These are phyloP conservation scores for Luehdorfia chinensis DNA, from an alignment of 1,140 invertebrate genomes.

Conservation along the genomic window DNA sequence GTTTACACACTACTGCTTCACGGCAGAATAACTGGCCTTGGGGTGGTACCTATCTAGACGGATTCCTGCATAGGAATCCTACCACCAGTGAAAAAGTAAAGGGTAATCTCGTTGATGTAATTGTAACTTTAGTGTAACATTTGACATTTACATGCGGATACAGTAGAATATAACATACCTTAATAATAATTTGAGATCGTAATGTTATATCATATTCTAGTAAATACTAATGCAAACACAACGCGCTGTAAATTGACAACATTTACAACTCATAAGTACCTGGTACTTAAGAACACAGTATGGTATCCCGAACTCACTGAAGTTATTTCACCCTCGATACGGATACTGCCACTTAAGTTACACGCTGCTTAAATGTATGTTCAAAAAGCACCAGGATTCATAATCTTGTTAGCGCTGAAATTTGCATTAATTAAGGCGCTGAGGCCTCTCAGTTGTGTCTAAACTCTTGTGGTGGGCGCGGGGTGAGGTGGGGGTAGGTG, in stretches of 20 bases:
- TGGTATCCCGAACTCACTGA: not conserved
- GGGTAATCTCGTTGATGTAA: no score
- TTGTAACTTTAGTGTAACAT: no score
- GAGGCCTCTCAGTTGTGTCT: constrained; percentile 57
- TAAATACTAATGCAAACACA: no score
- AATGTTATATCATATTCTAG: no score
- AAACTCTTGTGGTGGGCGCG: constrained; percentile 33
- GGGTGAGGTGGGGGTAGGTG: constrained; percentile 16
- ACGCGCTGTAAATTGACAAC: constrained; percentile 1
- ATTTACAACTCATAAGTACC: constrained; percentile 13
- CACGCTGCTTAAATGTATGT: constrained; percentile 47
- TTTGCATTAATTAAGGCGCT: constrained; percentile 74
- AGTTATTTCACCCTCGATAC: constrained; percentile 31
- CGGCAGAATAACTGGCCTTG: no score
- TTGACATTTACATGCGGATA: no score
- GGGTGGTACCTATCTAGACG: no score
- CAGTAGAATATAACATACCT: no score
- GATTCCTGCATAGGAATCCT: no score
- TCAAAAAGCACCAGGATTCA: constrained; percentile 72
- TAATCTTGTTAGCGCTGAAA: constrained; percentile 76
- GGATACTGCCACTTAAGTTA: constrained; percentile 54
- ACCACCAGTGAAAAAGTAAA: no score
- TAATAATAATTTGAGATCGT: no score
- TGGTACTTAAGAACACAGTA: not conserved
- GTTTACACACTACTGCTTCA: no score